phyloP scores from a whole-genome alignment of 2,113 vertebrate genomes.

The Pontoporia blainvillei region DNA sequence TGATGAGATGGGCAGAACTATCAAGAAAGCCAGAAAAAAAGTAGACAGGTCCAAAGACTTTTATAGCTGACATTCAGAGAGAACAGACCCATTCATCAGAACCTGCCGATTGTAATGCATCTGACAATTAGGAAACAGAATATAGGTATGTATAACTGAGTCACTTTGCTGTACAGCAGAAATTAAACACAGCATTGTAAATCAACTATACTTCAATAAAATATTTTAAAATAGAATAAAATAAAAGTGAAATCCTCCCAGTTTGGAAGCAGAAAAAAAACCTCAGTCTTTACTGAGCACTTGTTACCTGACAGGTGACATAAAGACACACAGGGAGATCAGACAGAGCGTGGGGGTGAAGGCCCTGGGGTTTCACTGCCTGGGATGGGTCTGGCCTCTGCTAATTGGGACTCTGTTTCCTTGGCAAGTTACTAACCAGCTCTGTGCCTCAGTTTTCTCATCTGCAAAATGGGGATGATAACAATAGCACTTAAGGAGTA shows the following conservation, averaged over 20 bases:
- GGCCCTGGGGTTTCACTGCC: background rate
- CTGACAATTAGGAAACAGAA: background rate
- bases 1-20: background rate
- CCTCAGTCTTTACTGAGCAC: background rate
- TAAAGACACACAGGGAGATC: background rate
- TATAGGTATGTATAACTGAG: background rate
- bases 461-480: background rate
- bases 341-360: background rate
- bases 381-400: background rate
- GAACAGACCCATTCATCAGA: background rate
- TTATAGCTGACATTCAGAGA: background rate
- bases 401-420: background rate
- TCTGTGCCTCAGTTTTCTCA: background rate
- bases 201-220: background rate
- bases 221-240: background rate
- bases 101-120: background rate
- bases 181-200: background rate
- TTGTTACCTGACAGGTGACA: background rate
- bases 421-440: background rate
- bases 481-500: background rate
- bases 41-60: background rate
- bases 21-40: background rate
- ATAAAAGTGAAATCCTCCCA: background rate
- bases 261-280: background rate
- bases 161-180: background rate